Evolutionary conservation across 2,888 invertebrate species (phyloP).

Genomic region (Scaptomyza tumidula): DNA sequence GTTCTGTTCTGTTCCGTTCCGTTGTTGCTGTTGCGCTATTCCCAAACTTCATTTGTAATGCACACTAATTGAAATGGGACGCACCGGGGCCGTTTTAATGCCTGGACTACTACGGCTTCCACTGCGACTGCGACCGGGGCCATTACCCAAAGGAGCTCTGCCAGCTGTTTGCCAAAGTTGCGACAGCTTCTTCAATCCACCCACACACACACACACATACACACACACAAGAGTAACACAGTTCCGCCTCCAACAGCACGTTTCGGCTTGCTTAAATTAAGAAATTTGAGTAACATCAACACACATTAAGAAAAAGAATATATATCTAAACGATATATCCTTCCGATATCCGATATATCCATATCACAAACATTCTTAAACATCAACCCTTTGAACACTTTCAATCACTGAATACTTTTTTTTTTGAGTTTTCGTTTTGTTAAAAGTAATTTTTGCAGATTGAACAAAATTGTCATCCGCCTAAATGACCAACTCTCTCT

Average conservation of each 20-base stretch:
- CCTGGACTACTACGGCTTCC: constrained; percentile 51
- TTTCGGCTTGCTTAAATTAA: constrained; percentile 72
- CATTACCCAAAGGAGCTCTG: constrained; percentile 40
- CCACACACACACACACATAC: not conserved
- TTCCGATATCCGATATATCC: too few species aligned
- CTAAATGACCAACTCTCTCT: not conserved
- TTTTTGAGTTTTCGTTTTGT: too few species aligned
- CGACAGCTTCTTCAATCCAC: constrained; percentile 15
- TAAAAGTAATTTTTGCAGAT: not conserved
- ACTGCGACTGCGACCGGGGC: constrained; percentile 1
- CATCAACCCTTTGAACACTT: too few species aligned
- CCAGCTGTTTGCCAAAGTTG: constrained; percentile 33
- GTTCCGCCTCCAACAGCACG: constrained; percentile 64
- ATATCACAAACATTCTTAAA: too few species aligned
- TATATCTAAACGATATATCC: too few species aligned
- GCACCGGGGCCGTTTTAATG: constrained; percentile 74
- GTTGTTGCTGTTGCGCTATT: constrained; percentile 61
- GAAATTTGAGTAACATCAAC: constrained; percentile 71
- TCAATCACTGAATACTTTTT: too few species aligned
- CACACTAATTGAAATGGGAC: constrained; percentile 80
- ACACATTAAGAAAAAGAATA: not conserved
- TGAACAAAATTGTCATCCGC: constrained; percentile 10
- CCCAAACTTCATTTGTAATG: constrained; percentile 80
- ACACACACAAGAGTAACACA: constrained; percentile 8
- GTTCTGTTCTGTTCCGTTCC: constrained; percentile 11